Percentiles rank a stretch among this genome's conserved stretches.
These are phyloP conservation scores for Arion vulgaris DNA, from an alignment of 1,140 invertebrate genomes.

Conservation along the genomic window DNA sequence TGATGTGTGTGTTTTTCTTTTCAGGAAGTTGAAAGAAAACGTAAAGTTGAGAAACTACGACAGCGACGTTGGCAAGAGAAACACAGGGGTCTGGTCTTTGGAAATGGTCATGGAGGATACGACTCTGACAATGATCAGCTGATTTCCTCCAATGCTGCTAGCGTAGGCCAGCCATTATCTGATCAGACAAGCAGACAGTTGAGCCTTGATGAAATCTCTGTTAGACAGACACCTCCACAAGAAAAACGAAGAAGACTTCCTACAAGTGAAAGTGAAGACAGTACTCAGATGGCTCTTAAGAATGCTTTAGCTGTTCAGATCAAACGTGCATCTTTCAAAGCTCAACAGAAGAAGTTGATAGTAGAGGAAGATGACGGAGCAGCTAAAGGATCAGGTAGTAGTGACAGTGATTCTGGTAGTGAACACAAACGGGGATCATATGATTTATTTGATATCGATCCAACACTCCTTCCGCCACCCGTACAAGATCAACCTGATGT, in stretches of 20 bases:
- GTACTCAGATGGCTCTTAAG: background rate
- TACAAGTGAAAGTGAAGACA: background rate
- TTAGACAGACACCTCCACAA: background rate
- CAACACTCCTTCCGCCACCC: conserved; percentile 24
- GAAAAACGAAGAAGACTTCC: background rate
- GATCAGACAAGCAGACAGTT: background rate
- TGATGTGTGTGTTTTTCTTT: background rate
- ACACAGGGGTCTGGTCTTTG: conserved; percentile 63
- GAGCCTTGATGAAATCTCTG: conserved; percentile 9
- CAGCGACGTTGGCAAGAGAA: conserved; percentile 69
- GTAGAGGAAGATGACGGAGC: conserved; percentile 1
- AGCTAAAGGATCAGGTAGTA: conserved; percentile 12
- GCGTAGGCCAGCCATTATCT: background rate
- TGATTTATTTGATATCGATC: conserved; percentile 45
- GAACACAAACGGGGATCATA: conserved; percentile 43
- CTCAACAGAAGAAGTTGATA: background rate
- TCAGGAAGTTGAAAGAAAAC: conserved; percentile 68
- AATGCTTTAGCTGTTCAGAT: conserved; percentile 7
- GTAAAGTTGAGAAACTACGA: conserved; percentile 66
- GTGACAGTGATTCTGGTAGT: conserved; percentile 35
- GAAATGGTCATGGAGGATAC: conserved; percentile 40
- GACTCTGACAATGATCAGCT: conserved; percentile 51
- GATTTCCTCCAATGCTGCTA: conserved; percentile 40
- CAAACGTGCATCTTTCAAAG: background rate
- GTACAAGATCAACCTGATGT: background rate